These are phyloP conservation scores for Leptinotarsa peninsularis DNA, from an alignment of 2,888 invertebrate genomes.

Conservation along the genomic window DNA sequence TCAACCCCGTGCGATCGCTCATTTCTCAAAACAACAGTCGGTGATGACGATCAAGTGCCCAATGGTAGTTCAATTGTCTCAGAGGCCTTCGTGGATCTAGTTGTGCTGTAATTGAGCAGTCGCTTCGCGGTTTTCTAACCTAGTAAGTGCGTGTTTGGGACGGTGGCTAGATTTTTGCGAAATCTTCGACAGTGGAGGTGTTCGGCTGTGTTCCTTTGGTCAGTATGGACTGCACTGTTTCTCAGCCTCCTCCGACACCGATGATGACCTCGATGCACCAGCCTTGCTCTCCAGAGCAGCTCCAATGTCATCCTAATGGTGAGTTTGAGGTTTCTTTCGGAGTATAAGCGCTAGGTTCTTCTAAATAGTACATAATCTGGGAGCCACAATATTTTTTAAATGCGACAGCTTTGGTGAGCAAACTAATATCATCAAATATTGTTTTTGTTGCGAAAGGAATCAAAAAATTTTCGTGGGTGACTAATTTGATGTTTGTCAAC, in stretches of 20 bases:
- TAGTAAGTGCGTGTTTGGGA: not conserved
- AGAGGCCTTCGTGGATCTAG: slow-evolving; percentile 3
- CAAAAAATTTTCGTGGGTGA: no score
- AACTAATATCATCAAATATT: no score
- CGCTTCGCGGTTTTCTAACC: slow-evolving; percentile 2
- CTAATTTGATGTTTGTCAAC: no score
- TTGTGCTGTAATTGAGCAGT: not conserved
- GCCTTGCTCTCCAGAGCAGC: slow-evolving; percentile 59
- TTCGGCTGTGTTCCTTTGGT: slow-evolving; percentile 14
- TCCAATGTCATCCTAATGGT: slow-evolving; percentile 54
- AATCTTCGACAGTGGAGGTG: slow-evolving; percentile 3
- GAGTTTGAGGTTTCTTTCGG: slow-evolving; percentile 15
- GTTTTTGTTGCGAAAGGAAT: no score
- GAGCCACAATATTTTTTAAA: no score
- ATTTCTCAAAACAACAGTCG: slow-evolving; percentile 56
- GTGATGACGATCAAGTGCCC: slow-evolving; percentile 52
- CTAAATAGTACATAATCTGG: no score
- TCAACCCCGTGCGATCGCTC: slow-evolving; percentile 52
- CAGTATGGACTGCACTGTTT: slow-evolving; percentile 60
- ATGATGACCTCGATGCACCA: slow-evolving; percentile 59
- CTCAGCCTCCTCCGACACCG: slow-evolving; percentile 52
- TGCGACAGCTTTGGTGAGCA: no score
- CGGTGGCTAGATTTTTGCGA: not conserved
- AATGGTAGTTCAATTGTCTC: slow-evolving; percentile 17
- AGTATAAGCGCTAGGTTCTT: no score